These are phyloP conservation scores for Stegophylla sp. DNA, from an alignment of 2,888 invertebrate genomes.

Conservation along the genomic window DNA sequence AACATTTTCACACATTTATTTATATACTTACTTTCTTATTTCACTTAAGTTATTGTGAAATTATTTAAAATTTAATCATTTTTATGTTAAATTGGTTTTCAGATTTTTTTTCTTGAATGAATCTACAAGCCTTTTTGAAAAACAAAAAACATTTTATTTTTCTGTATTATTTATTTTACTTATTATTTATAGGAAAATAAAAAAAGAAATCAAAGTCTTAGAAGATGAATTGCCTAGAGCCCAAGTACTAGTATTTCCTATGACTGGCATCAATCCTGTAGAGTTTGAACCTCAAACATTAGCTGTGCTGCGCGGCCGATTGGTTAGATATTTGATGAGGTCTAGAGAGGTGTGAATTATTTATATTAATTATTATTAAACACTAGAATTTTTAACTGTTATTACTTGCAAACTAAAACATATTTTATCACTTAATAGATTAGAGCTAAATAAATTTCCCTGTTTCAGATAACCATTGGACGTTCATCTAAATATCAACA, in stretches of 20 bases:
- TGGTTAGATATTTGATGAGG: constrained; percentile 92
- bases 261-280: constrained; percentile 81
- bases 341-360: constrained; percentile 77
- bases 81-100: no score
- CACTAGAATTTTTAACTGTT: no score
- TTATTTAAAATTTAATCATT: no score
- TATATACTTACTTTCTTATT: no score
- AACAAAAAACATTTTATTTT: not conserved
- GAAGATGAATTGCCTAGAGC: constrained; percentile 89
- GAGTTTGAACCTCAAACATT: constrained; percentile 94
- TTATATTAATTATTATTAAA: constrained; percentile 1
- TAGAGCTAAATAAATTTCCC: not conserved
- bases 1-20: no score
- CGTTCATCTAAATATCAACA: constrained; percentile 84
- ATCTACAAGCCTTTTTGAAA: no score
- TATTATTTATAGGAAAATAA: constrained; percentile 70
- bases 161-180: constrained; percentile 5
- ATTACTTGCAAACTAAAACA: no score
- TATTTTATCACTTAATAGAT: no score
- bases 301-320: constrained; percentile 87
- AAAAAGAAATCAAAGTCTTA: constrained; percentile 83
- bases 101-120: no score
- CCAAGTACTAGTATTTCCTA: constrained; percentile 91
- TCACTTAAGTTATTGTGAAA: no score
- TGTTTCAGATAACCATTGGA: constrained; percentile 82